Evolutionary conservation across 2,888 invertebrate species (phyloP).

Genomic region (Drosophila infuscata): DNA sequence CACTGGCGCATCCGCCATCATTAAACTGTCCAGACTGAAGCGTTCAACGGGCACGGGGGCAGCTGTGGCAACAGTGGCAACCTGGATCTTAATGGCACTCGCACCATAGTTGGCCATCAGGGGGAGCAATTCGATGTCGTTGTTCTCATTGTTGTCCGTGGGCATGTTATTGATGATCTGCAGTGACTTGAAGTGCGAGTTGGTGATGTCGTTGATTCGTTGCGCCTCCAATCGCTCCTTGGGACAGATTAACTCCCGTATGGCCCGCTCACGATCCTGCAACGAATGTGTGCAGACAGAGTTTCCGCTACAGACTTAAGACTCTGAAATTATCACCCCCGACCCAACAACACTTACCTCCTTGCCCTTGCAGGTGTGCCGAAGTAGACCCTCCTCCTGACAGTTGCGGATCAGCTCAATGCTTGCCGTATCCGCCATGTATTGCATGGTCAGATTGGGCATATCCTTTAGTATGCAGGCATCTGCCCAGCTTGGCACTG

Average conservation of each 20-base stretch:
- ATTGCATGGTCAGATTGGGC: constrained; percentile 90
- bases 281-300: not conserved
- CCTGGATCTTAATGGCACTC: constrained; percentile 56
- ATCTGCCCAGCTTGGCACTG: constrained; percentile 93
- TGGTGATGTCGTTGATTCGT: constrained; percentile 83
- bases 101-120: constrained; percentile 64
- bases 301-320: not conserved
- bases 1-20: constrained; percentile 82
- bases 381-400: constrained; percentile 90
- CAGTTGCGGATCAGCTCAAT: constrained; percentile 91
- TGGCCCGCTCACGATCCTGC: constrained; percentile 82
- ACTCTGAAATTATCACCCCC: no score
- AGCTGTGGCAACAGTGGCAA: constrained; percentile 26
- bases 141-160: constrained; percentile 84
- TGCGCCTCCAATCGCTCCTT: constrained; percentile 83
- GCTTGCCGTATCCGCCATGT: constrained; percentile 91
- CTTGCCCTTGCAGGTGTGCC: constrained; percentile 91
- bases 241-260: constrained; percentile 80
- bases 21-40: constrained; percentile 83
- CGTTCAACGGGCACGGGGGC: constrained; percentile 20
- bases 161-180: constrained; percentile 84
- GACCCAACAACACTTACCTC: constrained; percentile 86
- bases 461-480: constrained; percentile 90
- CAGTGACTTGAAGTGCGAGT: constrained; percentile 83
- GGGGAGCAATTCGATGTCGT: constrained; percentile 82